Percentiles rank a stretch among this genome's conserved stretches.
Conservation (phyloP, 2,797 vertebrate species). For the Furcifer pardalis region DNA sequence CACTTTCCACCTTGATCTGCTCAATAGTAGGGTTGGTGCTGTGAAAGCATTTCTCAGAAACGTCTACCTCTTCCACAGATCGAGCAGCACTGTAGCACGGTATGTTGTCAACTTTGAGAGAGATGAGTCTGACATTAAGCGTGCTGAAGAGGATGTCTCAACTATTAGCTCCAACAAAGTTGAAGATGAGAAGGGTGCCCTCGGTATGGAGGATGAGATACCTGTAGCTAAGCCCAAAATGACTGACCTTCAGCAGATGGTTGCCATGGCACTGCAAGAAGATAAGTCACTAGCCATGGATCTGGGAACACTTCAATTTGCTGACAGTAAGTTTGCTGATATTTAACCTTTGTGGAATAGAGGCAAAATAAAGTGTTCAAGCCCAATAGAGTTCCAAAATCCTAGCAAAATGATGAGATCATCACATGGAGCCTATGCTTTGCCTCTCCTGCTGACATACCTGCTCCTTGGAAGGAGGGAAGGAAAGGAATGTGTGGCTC, state of each 20-base stretch:
- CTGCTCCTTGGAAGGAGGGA: background rate
- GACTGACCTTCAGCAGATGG: conserved; percentile 79
- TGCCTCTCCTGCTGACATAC: background rate
- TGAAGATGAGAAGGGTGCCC: conserved; percentile 68
- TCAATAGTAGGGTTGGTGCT: background rate
- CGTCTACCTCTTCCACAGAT: conserved; percentile 69
- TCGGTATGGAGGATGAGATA: conserved; percentile 59
- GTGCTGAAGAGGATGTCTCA: conserved; percentile 63
- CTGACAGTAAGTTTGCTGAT: conserved; percentile 72
- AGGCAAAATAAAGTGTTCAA: too few species aligned
- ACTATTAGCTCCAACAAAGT: conserved; percentile 79
- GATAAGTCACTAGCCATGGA: conserved; percentile 84
- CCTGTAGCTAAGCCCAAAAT: conserved; percentile 58
- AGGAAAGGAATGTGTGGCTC: background rate
- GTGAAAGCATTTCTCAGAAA: background rate
- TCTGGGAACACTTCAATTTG: conserved; percentile 82
- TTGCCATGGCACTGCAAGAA: conserved; percentile 82
- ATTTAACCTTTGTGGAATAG: background rate
- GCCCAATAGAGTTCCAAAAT: background rate
- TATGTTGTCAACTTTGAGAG: conserved; percentile 84
- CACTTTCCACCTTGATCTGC: background rate
- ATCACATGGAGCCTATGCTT: background rate
- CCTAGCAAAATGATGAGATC: background rate
- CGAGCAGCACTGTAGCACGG: conserved; percentile 81
- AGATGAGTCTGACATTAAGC: conserved; percentile 60